These are phyloP conservation scores for Itoplectis maculator DNA, from an alignment of 2,888 invertebrate species.

Conservation along the genomic window DNA sequence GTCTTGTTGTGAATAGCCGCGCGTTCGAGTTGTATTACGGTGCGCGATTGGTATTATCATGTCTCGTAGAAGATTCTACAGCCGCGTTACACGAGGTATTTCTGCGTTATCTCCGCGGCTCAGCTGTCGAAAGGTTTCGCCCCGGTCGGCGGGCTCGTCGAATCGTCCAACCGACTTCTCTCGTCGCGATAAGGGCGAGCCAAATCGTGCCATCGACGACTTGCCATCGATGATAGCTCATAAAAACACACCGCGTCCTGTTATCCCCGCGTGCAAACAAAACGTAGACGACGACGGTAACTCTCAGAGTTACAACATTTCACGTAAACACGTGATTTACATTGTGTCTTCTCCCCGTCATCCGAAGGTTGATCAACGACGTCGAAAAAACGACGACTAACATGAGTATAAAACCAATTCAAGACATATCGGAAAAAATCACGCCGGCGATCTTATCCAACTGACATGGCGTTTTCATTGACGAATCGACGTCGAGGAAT, in stretches of 20 bases:
- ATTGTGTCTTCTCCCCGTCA: slow-evolving; percentile 7
- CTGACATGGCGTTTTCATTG: background rate
- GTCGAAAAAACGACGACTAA: background rate
- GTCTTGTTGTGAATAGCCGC: background rate
- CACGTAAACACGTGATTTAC: background rate
- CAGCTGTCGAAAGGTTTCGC: background rate
- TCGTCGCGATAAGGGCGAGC: background rate
- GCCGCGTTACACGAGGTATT: background rate
- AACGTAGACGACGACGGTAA: background rate
- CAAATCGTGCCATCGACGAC: slow-evolving; percentile 1
- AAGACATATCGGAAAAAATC: slow-evolving; percentile 12
- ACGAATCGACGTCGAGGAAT: background rate
- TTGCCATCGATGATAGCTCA: slow-evolving; percentile 16
- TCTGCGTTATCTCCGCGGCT: background rate
- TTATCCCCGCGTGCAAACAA: slow-evolving; percentile 29
- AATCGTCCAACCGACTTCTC: background rate
- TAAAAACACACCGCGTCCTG: slow-evolving; percentile 10
- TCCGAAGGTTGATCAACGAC: slow-evolving; percentile 15
- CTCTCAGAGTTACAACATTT: background rate
- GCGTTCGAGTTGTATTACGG: background rate
- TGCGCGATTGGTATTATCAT: background rate
- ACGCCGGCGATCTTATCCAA: background rate
- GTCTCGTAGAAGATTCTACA: background rate
- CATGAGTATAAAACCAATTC: background rate
- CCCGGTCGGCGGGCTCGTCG: background rate